These are phyloP conservation scores for Campopleginae sp. DNA, from an alignment of 2,888 invertebrate species.

Conservation along the genomic window DNA sequence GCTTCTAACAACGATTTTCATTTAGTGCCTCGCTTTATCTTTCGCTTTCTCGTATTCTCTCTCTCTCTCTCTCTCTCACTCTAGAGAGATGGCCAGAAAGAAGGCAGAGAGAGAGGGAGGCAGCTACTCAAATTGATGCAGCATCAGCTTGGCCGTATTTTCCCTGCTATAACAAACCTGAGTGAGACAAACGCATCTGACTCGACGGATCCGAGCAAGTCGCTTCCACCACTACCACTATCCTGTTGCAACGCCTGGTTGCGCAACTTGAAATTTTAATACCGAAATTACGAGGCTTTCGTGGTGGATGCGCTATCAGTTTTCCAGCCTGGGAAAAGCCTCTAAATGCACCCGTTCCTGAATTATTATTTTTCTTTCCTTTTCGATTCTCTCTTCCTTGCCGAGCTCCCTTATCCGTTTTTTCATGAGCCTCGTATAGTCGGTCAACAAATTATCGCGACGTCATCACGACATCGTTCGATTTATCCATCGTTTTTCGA, in stretches of 20 bases:
- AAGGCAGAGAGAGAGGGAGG: conserved; percentile 1
- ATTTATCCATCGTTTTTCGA: not conserved
- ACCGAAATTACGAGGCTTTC: conserved; percentile 75
- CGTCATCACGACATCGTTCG: not conserved
- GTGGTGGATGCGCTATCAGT: conserved; percentile 25
- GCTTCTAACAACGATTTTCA: conserved; percentile 74
- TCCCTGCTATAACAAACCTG: conserved; percentile 7
- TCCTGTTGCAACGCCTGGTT: conserved; percentile 37
- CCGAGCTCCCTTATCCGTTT: not conserved
- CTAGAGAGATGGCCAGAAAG: too few relatives aligned
- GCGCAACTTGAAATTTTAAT: conserved; percentile 80
- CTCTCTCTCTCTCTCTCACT: conserved; percentile 60
- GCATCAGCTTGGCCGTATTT: conserved; percentile 35
- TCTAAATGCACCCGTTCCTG: not conserved
- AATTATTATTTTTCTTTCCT: conserved; percentile 12
- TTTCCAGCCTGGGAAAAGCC: conserved; percentile 31
- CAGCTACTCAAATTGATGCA: conserved; percentile 45
- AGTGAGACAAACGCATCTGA: conserved; percentile 53
- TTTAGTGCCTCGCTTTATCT: conserved; percentile 72
- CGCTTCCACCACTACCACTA: conserved; percentile 28
- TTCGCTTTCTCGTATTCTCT: conserved; percentile 25
- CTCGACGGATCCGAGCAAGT: conserved; percentile 55
- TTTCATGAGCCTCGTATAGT: not conserved
- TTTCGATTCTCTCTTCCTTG: not conserved
- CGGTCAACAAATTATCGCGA: not conserved